A percentile compares a stretch with the other conserved stretches of the same genome.
Evolutionary conservation across 2,797 vertebrate genomes (phyloP).

Genomic region (Prionace glauca): DNA sequence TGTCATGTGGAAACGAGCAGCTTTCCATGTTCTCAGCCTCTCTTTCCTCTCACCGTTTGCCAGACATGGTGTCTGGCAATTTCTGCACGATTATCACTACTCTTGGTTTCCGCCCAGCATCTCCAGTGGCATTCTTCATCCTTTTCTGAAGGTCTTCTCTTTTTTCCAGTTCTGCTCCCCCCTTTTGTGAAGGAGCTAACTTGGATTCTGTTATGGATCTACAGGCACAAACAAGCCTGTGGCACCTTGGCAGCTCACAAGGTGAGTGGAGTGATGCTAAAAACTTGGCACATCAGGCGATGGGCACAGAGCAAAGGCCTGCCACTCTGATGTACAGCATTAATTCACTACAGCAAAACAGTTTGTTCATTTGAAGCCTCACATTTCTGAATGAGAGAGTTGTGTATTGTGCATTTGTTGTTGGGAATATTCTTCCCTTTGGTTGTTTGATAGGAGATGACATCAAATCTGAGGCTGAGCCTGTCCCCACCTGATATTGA

Average conservation of each 20-base stretch:
- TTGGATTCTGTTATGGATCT: neutral
- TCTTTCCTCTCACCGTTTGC: neutral
- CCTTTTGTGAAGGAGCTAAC: neutral
- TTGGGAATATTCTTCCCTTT: neutral
- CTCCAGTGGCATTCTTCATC: neutral
- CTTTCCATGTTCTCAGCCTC: neutral
- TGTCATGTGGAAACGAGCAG: neutral
- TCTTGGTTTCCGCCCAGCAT: neutral
- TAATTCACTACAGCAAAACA: constrained; percentile 1
- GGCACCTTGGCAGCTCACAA: neutral
- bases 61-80: neutral
- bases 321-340: neutral
- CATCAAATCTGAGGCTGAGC: neutral
- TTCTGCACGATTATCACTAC: neutral
- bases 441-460: neutral
- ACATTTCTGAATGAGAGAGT: neutral
- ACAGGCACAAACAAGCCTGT: neutral
- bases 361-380: neutral
- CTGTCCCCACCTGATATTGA: neutral
- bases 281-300: neutral
- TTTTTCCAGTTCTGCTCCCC: neutral
- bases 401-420: neutral
- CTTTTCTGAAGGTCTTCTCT: neutral
- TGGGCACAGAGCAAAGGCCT: neutral
- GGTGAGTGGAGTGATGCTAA: neutral